phyloP scores from a whole-genome alignment of 1,140 invertebrate genomes.

The Artemia franciscana region DNA sequence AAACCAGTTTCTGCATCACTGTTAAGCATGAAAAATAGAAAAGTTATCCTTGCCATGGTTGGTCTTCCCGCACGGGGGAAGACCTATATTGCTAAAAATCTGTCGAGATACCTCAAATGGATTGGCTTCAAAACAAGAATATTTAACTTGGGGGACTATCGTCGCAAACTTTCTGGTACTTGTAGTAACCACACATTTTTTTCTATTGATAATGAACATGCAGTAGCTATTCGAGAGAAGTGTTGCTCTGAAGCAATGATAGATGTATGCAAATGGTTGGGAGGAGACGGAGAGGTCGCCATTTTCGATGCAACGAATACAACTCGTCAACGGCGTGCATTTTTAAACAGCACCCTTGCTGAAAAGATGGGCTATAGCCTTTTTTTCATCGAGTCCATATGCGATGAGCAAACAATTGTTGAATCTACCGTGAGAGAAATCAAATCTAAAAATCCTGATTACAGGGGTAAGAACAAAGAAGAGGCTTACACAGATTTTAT shows the following conservation, averaged over 20 bases:
- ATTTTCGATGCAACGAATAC: constrained; percentile 85
- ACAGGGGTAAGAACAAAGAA: constrained; percentile 45
- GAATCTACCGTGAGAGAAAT: constrained; percentile 75
- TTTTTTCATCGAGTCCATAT: constrained; percentile 78
- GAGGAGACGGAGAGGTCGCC: constrained; percentile 48
- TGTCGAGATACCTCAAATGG: constrained; percentile 71
- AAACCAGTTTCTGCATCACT: no score
- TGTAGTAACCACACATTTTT: constrained; percentile 66
- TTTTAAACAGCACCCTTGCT: constrained; percentile 47
- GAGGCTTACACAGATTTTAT: constrained; percentile 55
- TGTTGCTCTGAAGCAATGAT: constrained; percentile 59
- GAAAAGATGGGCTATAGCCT: constrained; percentile 53
- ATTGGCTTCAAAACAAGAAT: constrained; percentile 66
- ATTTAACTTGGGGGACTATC: constrained; percentile 66
- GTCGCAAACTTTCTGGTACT: constrained; percentile 44
- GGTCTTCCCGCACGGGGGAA: constrained; percentile 76
- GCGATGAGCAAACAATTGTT: constrained; percentile 53
- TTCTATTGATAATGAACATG: constrained; percentile 52
- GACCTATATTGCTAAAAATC: constrained; percentile 65
- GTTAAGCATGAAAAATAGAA: no score
- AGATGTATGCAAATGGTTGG: constrained; percentile 52
- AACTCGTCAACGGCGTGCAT: constrained; percentile 45
- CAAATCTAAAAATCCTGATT: constrained; percentile 70
- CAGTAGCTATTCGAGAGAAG: constrained; percentile 44
- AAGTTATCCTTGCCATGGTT: constrained; percentile 70